A percentile compares a stretch with the other conserved stretches of the same genome.
These are phyloP conservation scores for Trichoplax adhaerens DNA, from an alignment of 37 sponge, comb jelly and placozoan species.

Conservation along the genomic window DNA sequence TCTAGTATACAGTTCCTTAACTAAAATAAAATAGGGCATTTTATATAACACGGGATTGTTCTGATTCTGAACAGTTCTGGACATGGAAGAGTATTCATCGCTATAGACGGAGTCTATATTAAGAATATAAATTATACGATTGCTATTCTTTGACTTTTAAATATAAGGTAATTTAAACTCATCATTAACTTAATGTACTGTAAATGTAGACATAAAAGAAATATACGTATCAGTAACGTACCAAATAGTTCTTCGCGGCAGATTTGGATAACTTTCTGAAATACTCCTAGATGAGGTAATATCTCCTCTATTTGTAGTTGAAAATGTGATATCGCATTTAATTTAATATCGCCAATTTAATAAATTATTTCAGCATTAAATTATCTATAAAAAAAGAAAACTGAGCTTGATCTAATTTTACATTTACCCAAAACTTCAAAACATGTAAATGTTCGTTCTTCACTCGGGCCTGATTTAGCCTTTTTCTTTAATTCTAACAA, in stretches of 20 bases:
- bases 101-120: constrained; percentile 31
- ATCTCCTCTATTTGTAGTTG: constrained; percentile 26
- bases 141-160: too few species aligned
- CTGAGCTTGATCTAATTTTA: too few species aligned
- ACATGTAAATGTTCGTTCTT: constrained; percentile 17
- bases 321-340: too few species aligned
- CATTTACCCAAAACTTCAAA: constrained; percentile 37
- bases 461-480: neutral
- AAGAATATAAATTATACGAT: neutral
- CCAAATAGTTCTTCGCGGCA: constrained; percentile 38
- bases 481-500: constrained; percentile 11
- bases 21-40: constrained; percentile 5
- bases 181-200: too few species aligned
- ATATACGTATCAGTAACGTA: neutral
- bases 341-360: too few species aligned
- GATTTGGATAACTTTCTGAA: constrained; percentile 36
- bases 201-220: too few species aligned
- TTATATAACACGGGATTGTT: neutral
- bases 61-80: too few species aligned
- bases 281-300: constrained; percentile 51
- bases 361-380: too few species aligned
- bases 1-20: neutral
- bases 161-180: too few species aligned
- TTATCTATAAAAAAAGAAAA: too few species aligned
- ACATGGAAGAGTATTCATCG: constrained; percentile 11